phyloP scores from a whole-genome alignment of 2,888 invertebrate genomes.

The Drosophila subsilvestris region DNA sequence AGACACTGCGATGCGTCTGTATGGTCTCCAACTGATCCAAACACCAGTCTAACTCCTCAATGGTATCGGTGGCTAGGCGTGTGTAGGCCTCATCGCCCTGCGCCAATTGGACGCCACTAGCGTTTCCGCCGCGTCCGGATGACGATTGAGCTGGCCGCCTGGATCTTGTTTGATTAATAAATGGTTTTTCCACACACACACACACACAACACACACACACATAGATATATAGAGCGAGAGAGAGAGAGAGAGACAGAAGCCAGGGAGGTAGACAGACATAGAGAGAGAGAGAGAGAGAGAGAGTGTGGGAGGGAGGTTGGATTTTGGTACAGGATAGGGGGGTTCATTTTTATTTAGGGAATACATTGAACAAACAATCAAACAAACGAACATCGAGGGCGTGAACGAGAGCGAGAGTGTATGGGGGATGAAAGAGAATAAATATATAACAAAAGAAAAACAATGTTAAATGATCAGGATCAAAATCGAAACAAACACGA shows the following conservation, averaged over 20 bases:
- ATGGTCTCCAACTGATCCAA: conserved; percentile 99
- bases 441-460: conserved; percentile 10
- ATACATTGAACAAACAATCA: conserved; percentile 33
- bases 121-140: conserved; percentile 76
- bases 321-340: conserved; percentile 8
- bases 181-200: conserved; percentile 69
- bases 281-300: not conserved
- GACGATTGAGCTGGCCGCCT: conserved; percentile 84
- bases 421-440: conserved; percentile 7
- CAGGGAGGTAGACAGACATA: conserved; percentile 13
- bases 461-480: conserved; percentile 9
- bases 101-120: conserved; percentile 84
- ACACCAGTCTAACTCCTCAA: conserved; percentile 99
- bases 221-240: conserved; percentile 34
- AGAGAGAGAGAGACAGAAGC: conserved; percentile 30
- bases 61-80: conserved; percentile 97
- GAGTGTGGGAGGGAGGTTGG: not conserved
- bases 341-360: conserved; percentile 4
- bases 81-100: conserved; percentile 93
- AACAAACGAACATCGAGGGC: conserved; percentile 30
- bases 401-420: conserved; percentile 3
- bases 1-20: conserved; percentile 99
- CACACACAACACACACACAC: conserved; percentile 50
- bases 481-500: not conserved
- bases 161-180: conserved; percentile 83